Percentiles rank a stretch among this genome's conserved stretches.
phyloP scores from a whole-genome alignment of 2,113 vertebrate species.

The Trinectes maculatus region DNA sequence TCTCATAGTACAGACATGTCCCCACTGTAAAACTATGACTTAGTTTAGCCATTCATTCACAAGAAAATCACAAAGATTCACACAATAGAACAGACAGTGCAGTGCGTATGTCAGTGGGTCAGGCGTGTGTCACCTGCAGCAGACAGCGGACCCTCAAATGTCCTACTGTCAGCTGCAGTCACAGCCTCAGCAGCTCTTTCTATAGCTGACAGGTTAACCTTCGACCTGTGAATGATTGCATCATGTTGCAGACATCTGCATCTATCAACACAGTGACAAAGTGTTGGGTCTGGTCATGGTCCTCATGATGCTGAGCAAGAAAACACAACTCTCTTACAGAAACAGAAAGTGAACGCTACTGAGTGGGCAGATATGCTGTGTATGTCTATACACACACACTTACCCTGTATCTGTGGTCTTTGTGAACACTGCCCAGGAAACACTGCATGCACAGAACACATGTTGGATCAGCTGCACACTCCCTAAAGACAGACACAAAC shows the following conservation, averaged over 20 bases:
- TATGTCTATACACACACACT: slow-evolving; percentile 81
- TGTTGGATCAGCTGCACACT: slow-evolving; percentile 96
- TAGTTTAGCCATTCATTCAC: too few relatives aligned
- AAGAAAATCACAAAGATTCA: too few relatives aligned
- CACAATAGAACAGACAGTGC: too few relatives aligned
- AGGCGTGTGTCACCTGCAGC: slow-evolving; percentile 4
- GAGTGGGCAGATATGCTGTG: too few relatives aligned
- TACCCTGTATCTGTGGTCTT: slow-evolving; percentile 96
- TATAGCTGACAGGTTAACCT: slow-evolving; percentile 4
- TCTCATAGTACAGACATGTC: too few relatives aligned
- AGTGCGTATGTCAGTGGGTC: neutral
- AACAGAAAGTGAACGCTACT: too few relatives aligned
- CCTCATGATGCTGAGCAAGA: too few relatives aligned
- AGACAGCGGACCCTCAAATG: slow-evolving; percentile 1
- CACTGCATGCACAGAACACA: slow-evolving; percentile 99
- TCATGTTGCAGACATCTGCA: too few relatives aligned
- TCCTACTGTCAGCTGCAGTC: slow-evolving; percentile 11
- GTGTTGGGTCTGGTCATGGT: too few relatives aligned
- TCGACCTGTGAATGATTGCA: slow-evolving; percentile 11
- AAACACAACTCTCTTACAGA: too few relatives aligned
- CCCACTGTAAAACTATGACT: too few relatives aligned
- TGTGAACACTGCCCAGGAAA: slow-evolving; percentile 94
- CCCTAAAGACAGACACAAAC: slow-evolving; percentile 76
- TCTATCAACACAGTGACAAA: too few relatives aligned
- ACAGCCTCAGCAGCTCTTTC: neutral